Evolutionary conservation across 2,797 vertebrate species (phyloP), one percentile per base, ranked within the genome.

Genomic region (Hydrocynus forskahlii): DNA sequence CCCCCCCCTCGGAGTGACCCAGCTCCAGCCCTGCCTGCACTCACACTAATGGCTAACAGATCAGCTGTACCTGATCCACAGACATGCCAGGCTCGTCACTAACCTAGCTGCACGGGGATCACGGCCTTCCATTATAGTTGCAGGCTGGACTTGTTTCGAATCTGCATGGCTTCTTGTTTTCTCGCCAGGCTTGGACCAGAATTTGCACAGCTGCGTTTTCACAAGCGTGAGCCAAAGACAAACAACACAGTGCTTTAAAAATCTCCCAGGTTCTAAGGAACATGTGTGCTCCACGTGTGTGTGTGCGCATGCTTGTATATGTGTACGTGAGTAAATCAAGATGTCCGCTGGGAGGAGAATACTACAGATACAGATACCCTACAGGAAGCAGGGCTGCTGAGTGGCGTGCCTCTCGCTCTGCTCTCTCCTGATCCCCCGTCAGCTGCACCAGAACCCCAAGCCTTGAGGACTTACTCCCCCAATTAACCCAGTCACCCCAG

Each of bases 11-110:
- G 8, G 69, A 14, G 5, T 75, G 69, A 85, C 81, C 79, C 79
- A 40, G 50, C 70, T 76, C 88, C 86, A 73, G 83, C 79, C 84
- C 88, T 86, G 87, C 63, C 63, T 66, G 71, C 76, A 64, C 75
- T 83, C 57, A 45, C 29, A 35, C 88, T 94, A 94, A 94, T 93
- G 84, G 89, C 84, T 94, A 82, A 90, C 93, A 95, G 93, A 90
- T 90, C 83, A 87, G 79, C 82, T 88, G 86, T 92, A 92, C 89
- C 92, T 93, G 92, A 91, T 89, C 83, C 54, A 43, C 78, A 57
- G 52, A 74, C 55, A 69, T 59, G 59, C 74, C 67, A 73, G 67
- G 43, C 55, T 66, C 59, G 29, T 38, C 67, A 67, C 72, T 67
- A 79, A 75, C 79, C n/a, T 59, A 55, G 74, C 57, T n/a, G 57